Evolutionary conservation across 2,113 vertebrate genomes (phyloP).

Genomic region (Chascanopsetta lugubris): DNA sequence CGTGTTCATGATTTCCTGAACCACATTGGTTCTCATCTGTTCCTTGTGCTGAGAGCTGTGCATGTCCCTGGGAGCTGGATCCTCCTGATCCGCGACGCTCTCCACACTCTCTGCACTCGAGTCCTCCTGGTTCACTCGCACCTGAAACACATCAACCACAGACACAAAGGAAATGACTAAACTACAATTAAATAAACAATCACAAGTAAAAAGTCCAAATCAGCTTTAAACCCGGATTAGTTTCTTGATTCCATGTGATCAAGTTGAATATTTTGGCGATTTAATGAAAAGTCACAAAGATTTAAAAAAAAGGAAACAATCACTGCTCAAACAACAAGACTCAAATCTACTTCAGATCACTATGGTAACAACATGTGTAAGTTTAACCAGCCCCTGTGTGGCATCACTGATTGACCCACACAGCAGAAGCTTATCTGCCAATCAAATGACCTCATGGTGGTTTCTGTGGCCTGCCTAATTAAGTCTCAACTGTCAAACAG

Average conservation of each 20-base stretch:
- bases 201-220: not conserved
- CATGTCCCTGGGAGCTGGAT: conserved; percentile 74
- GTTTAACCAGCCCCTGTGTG: conserved; percentile 38
- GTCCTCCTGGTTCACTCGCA: conserved; percentile 96
- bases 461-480: conserved; percentile 51
- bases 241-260: not conserved
- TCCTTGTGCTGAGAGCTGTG: conserved; percentile 87
- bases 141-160: conserved; percentile 74
- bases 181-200: conserved; percentile 1
- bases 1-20: conserved; percentile 97
- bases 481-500: conserved; percentile 68
- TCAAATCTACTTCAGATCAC: conserved; percentile 11
- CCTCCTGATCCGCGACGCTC: conserved; percentile 81
- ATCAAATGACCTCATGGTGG: conserved; percentile 62
- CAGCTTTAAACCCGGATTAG: not conserved
- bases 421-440: conserved; percentile 62
- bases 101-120: conserved; percentile 80
- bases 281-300: not conserved
- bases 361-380: conserved; percentile 33
- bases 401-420: conserved; percentile 51
- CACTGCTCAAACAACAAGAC: not conserved
- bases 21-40: conserved; percentile 98
- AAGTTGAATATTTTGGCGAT: not conserved
- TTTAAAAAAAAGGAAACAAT: conserved; percentile 13
- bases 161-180: conserved; percentile 2